Conservation (phyloP, 1,140 invertebrate genomes). For the Lepidotrigona ventralis region DNA sequence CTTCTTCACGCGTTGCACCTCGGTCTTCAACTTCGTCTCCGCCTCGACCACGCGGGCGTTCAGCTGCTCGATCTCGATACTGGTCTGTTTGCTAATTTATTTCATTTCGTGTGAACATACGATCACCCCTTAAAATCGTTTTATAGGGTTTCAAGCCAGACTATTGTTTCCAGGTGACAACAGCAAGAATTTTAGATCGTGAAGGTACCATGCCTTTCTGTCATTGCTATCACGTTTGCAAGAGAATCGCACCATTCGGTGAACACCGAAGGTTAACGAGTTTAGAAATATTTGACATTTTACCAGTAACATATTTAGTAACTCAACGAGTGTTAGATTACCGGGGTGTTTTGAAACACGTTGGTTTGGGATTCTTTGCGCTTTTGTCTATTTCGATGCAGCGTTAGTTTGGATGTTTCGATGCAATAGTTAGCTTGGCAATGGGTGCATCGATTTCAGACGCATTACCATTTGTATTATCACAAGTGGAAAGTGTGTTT, state of each 20-base stretch:
- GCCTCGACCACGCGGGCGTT: constrained; percentile 96
- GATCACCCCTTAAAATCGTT: not conserved
- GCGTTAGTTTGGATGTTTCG: not conserved
- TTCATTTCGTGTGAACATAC: constrained; percentile 37
- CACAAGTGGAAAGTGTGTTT: constrained; percentile 31
- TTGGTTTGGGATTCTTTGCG: not conserved
- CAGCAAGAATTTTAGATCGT: constrained; percentile 3
- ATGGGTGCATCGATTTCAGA: not conserved
- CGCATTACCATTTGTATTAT: not conserved
- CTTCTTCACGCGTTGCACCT: constrained; percentile 98
- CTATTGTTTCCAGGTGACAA: constrained; percentile 26
- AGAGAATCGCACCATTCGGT: not conserved
- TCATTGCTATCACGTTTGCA: not conserved
- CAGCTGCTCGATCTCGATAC: constrained; percentile 98
- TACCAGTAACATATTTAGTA: not conserved
- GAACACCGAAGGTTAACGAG: not conserved
- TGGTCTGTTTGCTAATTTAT: constrained; percentile 92
- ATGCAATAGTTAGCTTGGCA: constrained; percentile 25
- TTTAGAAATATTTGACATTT: not conserved
- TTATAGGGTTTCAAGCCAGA: not conserved
- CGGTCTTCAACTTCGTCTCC: constrained; percentile 96
- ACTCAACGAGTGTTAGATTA: not conserved
- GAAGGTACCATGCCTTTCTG: not conserved
- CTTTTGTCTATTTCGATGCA: not conserved
- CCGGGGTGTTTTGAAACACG: not conserved